Evolutionary conservation across 1,140 invertebrate genomes (phyloP), one percentile per base, ranked within the genome.

Genomic region (Leptopilina boulardi): DNA sequence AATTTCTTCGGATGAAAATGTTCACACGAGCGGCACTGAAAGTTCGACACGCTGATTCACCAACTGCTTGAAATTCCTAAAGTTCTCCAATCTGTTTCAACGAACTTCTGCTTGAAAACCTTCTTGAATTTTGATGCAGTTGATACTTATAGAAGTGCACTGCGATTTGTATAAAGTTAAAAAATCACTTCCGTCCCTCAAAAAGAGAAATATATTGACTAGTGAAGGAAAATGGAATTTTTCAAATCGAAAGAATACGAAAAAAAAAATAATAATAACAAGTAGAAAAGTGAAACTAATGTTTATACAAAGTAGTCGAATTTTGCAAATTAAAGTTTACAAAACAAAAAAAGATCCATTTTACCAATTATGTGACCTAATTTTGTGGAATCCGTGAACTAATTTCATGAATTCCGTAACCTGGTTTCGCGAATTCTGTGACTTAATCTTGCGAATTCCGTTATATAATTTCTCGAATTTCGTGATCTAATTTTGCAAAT

Each of bases 101-200:
- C 3, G 59, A 66, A 66, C 59, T 66, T 66, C 59, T 66, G 3
- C 59, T 30, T 26, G 59, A 66, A 66, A 66, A 66, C 59, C 59
- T 66, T 66, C 59, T 23, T 66, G 59, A 66, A 66, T 66, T 66
- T 23, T 66, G 56, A 66, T 66, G 56, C 56, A 66, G 56, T 66
- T 66, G 56, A 15, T 66, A 66, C 56, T 66, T 66, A 26, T 30
- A 13, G 56, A 13, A 66, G 21, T 66, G 21, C 21, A 66, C 56
- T 66, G 56, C 15, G 56, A 66, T 66, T 66, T 66, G 56, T 66
- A 66, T 66, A 11, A 66, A 30, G 21, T 26, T 30, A 66, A 26
- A 66, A 66, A 56, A 56, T 44, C 42, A 51, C 47, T 18, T n/a
- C 47, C 47, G 6, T n/a, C n/a, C 47, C n/a, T 51, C 5, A 5